phyloP scores from a whole-genome alignment of 2,888 invertebrate genomes.

The Heteropelma amictum region DNA sequence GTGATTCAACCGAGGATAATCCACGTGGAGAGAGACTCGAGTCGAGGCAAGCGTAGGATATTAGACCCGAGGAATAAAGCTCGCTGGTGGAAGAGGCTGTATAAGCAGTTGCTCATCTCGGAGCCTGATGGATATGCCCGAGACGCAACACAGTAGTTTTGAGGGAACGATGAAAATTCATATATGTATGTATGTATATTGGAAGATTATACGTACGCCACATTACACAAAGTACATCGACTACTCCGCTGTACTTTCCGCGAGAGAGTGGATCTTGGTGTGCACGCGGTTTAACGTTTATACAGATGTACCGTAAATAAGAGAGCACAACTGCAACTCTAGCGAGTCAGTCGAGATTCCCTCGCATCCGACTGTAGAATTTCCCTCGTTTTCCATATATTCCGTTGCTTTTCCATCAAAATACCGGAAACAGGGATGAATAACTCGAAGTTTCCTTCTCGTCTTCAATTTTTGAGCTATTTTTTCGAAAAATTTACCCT shows the following conservation, averaged over 20 bases:
- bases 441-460: too few relatives aligned
- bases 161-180: conserved; percentile 19
- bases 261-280: background rate
- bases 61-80: conserved; percentile 20
- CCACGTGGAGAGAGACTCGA: conserved; percentile 29
- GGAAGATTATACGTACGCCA: conserved; percentile 34
- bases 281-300: too few relatives aligned
- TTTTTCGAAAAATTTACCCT: conserved; percentile 23
- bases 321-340: too few relatives aligned
- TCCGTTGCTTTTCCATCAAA: conserved; percentile 5
- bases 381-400: conserved; percentile 40
- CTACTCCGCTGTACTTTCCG: conserved; percentile 25
- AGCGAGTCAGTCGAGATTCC: conserved; percentile 38
- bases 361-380: conserved; percentile 44
- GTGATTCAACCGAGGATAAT: conserved; percentile 51
- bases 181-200: background rate
- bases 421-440: too few relatives aligned
- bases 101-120: conserved; percentile 44
- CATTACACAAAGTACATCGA: conserved; percentile 26
- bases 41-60: conserved; percentile 22
- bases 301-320: too few relatives aligned
- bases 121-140: conserved; percentile 29
- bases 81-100: background rate
- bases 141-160: conserved; percentile 17
- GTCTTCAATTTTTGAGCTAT: conserved; percentile 5